Evolutionary conservation across 2,113 vertebrate genomes (phyloP).

Genomic region (Limanda limanda): DNA sequence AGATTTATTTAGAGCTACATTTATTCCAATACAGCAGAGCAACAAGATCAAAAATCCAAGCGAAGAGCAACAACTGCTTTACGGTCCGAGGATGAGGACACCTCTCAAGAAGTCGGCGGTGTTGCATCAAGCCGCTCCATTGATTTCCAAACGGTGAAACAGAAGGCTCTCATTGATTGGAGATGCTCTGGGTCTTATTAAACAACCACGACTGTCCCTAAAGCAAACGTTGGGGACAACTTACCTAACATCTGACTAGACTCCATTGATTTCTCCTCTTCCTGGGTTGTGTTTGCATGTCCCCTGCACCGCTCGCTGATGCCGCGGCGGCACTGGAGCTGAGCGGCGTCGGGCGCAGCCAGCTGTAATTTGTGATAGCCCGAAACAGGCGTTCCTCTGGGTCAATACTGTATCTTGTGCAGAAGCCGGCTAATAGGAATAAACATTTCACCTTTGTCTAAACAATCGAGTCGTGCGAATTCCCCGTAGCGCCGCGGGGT

Average conservation of each 20-base stretch:
- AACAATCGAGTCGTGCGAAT: slow-evolving; percentile 76
- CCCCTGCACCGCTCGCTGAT: slow-evolving; percentile 50
- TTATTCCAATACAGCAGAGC: background rate
- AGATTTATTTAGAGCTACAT: slow-evolving; percentile 1
- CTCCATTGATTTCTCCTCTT: slow-evolving; percentile 76
- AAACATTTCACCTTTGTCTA: slow-evolving; percentile 84
- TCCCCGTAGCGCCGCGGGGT: slow-evolving; percentile 67
- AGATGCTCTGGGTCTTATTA: slow-evolving; percentile 82
- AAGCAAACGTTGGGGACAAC: slow-evolving; percentile 74
- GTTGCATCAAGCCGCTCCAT: slow-evolving; percentile 76
- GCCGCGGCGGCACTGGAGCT: slow-evolving; percentile 35
- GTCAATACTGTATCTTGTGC: slow-evolving; percentile 78
- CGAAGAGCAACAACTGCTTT: slow-evolving; percentile 33
- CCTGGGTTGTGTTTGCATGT: slow-evolving; percentile 75
- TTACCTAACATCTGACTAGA: slow-evolving; percentile 79
- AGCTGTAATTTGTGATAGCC: slow-evolving; percentile 78
- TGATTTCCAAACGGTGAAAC: slow-evolving; percentile 75
- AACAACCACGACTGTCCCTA: slow-evolving; percentile 78
- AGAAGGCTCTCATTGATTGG: slow-evolving; percentile 81
- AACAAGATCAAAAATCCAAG: slow-evolving; percentile 31
- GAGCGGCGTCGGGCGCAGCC: slow-evolving; percentile 42
- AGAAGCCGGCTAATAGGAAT: slow-evolving; percentile 78
- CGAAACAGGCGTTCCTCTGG: slow-evolving; percentile 61
- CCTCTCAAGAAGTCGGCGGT: slow-evolving; percentile 68
- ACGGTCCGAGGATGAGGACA: slow-evolving; percentile 44